Evolutionary conservation across 2,797 vertebrate species (phyloP).

Genomic region (Lateolabrax maculatus): DNA sequence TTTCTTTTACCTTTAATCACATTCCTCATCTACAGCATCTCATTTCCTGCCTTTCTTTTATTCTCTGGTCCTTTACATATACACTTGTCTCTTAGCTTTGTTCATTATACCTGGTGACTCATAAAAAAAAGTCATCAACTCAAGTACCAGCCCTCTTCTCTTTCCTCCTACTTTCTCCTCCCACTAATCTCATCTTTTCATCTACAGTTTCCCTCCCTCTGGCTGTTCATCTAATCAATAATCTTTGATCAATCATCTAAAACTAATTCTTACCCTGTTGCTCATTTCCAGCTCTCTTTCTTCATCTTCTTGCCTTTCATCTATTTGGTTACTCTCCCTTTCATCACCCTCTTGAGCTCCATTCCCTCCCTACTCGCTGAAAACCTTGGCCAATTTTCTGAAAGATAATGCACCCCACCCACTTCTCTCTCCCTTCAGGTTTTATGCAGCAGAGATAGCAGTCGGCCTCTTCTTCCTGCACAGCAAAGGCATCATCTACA

Average conservation of each 20-base stretch:
- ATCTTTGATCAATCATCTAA: slow-evolving; percentile 78
- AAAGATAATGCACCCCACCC: slow-evolving; percentile 39
- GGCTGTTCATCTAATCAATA: slow-evolving; percentile 73
- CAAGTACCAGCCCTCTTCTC: slow-evolving; percentile 24
- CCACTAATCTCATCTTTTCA: slow-evolving; percentile 60
- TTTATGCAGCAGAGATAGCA: slow-evolving; percentile 94
- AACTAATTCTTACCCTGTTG: slow-evolving; percentile 56
- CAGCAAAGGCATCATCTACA: slow-evolving; percentile 94
- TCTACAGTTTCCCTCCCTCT: slow-evolving; percentile 39
- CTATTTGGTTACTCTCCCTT: slow-evolving; percentile 71
- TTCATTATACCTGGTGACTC: slow-evolving; percentile 62
- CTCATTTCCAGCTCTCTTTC: slow-evolving; percentile 62
- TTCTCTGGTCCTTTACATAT: slow-evolving; percentile 43
- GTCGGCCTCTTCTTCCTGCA: slow-evolving; percentile 94
- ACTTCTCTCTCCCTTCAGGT: slow-evolving; percentile 78
- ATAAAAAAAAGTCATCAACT: slow-evolving; percentile 62
- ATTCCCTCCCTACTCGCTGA: slow-evolving; percentile 16
- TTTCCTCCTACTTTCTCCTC: slow-evolving; percentile 42
- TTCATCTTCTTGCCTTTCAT: slow-evolving; percentile 69
- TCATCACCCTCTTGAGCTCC: slow-evolving; percentile 68
- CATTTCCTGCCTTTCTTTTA: slow-evolving; percentile 50
- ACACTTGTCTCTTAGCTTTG: slow-evolving; percentile 53
- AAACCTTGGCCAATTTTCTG: slow-evolving; percentile 46
- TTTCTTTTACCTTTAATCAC: slow-evolving; percentile 60
- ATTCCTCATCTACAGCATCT: slow-evolving; percentile 53